Percentiles rank a stretch among this genome's conserved stretches.
Conservation (phyloP, 2,888 invertebrate genomes). For the Drosophila maculinotata region DNA sequence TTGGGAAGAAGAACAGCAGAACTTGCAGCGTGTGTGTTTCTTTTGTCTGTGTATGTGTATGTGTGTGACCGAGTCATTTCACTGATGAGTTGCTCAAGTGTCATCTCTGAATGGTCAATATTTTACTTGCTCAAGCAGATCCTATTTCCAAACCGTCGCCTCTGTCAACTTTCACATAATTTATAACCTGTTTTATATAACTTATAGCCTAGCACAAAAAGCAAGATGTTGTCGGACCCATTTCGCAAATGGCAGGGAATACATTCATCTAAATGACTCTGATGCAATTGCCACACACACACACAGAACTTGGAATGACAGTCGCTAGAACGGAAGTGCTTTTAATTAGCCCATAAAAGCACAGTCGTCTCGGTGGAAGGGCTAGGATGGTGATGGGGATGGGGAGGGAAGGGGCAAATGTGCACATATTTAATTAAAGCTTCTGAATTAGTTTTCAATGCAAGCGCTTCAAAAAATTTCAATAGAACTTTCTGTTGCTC, state of each 20-base stretch:
- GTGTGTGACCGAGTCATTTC: too few species aligned
- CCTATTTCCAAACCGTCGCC: neutral
- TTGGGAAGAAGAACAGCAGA: too few species aligned
- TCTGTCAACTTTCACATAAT: neutral
- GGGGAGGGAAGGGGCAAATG: constrained; percentile 9
- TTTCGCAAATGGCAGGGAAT: constrained; percentile 47
- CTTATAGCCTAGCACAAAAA: constrained; percentile 52
- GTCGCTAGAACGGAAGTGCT: constrained; percentile 47
- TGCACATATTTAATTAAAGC: constrained; percentile 58
- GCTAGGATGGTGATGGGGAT: constrained; percentile 1
- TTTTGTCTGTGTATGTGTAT: too few species aligned
- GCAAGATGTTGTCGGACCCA: constrained; percentile 54
- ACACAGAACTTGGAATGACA: constrained; percentile 4
- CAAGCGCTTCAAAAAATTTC: constrained; percentile 14
- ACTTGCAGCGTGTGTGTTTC: too few species aligned
- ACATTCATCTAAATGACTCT: constrained; percentile 40
- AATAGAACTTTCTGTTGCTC: constrained; percentile 15
- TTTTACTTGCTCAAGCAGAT: constrained; percentile 9
- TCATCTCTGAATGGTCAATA: constrained; percentile 9
- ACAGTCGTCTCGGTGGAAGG: too few species aligned
- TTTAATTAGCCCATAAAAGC: constrained; percentile 64
- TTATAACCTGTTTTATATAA: constrained; percentile 31
- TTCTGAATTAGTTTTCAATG: constrained; percentile 62
- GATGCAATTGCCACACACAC: constrained; percentile 19
- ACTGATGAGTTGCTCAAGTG: neutral